Evolutionary conservation across 2,888 invertebrate genomes (phyloP).

Genomic region (Coelinius sp.): DNA sequence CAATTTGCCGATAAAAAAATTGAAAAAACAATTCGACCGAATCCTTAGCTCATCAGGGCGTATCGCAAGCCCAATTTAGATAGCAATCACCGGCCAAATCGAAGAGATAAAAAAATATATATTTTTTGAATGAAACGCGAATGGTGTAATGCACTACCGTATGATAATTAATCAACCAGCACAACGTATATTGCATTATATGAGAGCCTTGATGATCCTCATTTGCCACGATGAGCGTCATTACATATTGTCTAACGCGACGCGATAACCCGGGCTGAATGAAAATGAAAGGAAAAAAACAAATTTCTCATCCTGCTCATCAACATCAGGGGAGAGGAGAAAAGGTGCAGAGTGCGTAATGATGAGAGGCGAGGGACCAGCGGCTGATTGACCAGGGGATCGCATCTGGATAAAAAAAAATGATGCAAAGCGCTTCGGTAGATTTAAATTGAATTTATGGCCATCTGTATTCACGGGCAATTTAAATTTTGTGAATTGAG

Average conservation of each 20-base stretch:
- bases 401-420: conserved; percentile 3
- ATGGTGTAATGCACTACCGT: conserved; percentile 50
- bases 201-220: conserved; percentile 26
- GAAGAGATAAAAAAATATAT: conserved; percentile 23
- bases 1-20: conserved; percentile 21
- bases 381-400: conserved; percentile 36
- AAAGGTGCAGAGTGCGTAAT: conserved; percentile 4
- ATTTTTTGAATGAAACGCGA: conserved; percentile 47
- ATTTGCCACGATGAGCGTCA: conserved; percentile 42
- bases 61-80: conserved; percentile 56
- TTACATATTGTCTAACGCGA: conserved; percentile 54
- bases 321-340: conserved; percentile 44
- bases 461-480: conserved; percentile 27
- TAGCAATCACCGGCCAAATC: conserved; percentile 52
- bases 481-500: conserved; percentile 34
- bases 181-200: conserved; percentile 17
- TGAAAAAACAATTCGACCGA: conserved; percentile 38
- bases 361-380: conserved; percentile 30
- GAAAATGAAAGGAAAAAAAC: conserved; percentile 51
- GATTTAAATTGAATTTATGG: conserved; percentile 22
- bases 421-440: not conserved
- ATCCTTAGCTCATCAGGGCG: conserved; percentile 24
- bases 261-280: conserved; percentile 47
- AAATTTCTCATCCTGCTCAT: too few species aligned
- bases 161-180: conserved; percentile 59